phyloP scores from a whole-genome alignment of 2,113 vertebrate genomes.

The Brienomyrus longianalis region DNA sequence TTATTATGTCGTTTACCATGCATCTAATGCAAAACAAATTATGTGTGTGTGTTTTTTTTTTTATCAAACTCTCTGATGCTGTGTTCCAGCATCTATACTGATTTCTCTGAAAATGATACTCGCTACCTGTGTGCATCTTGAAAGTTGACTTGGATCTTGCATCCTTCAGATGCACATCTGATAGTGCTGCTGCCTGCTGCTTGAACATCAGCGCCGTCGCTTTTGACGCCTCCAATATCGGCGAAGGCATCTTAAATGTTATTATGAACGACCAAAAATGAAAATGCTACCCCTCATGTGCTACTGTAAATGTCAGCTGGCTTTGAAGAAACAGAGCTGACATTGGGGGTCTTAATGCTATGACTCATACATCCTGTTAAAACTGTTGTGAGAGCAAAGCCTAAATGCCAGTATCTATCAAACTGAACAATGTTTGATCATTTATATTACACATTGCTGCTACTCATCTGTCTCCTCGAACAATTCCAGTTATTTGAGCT shows the following conservation, averaged over 20 bases:
- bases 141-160: neutral
- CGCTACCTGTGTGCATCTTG: neutral
- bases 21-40: neutral
- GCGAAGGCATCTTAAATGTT: neutral
- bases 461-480: neutral
- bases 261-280: neutral
- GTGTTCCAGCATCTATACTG: neutral
- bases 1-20: neutral
- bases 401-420: neutral
- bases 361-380: conserved; percentile 17
- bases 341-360: neutral
- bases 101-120: neutral
- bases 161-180: neutral
- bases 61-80: neutral
- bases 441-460: neutral
- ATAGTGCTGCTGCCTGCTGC: neutral
- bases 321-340: neutral
- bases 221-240: neutral
- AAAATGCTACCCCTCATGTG: neutral
- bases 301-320: neutral
- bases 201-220: neutral
- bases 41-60: neutral
- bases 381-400: neutral
- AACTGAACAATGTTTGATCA: neutral
- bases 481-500: neutral